Evolutionary conservation across 2,888 invertebrate species (phyloP).

Genomic region (Nemotelus pantherinus): DNA sequence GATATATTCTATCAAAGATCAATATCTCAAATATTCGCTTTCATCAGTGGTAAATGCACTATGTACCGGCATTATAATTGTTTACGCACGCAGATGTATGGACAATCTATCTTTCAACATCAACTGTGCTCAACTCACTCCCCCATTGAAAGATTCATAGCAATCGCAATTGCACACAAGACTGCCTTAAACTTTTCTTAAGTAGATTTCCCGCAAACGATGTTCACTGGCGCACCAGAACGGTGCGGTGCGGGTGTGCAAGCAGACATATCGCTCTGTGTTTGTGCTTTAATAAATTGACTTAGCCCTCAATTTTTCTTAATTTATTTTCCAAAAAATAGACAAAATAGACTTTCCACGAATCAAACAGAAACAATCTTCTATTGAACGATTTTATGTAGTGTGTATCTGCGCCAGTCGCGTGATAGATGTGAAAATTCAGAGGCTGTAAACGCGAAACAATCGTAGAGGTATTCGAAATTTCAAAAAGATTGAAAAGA

Average conservation of each 20-base stretch:
- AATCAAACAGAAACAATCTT: slow-evolving; percentile 27
- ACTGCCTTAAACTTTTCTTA: slow-evolving; percentile 43
- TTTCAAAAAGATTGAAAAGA: no score
- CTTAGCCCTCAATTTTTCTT: slow-evolving; percentile 39
- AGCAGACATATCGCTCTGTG: neutral
- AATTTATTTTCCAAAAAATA: slow-evolving; percentile 41
- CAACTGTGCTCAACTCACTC: neutral
- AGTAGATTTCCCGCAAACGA: slow-evolving; percentile 29
- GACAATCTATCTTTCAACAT: slow-evolving; percentile 29
- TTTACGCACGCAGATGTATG: slow-evolving; percentile 29
- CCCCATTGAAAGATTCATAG: slow-evolving; percentile 32
- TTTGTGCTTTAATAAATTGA: slow-evolving; percentile 24
- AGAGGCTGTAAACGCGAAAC: neutral
- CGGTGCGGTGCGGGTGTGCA: neutral
- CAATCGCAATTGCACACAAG: slow-evolving; percentile 10
- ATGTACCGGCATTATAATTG: slow-evolving; percentile 25
- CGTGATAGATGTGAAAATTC: slow-evolving; percentile 4
- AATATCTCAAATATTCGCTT: slow-evolving; percentile 9
- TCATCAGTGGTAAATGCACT: neutral
- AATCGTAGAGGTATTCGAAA: neutral
- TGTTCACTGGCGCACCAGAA: neutral
- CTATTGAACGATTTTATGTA: slow-evolving; percentile 9
- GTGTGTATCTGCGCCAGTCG: slow-evolving; percentile 1
- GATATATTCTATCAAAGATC: neutral
- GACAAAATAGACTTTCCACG: slow-evolving; percentile 20